Conservation (phyloP, 2,797 vertebrate genomes). For the Lacerta agilis region DNA sequence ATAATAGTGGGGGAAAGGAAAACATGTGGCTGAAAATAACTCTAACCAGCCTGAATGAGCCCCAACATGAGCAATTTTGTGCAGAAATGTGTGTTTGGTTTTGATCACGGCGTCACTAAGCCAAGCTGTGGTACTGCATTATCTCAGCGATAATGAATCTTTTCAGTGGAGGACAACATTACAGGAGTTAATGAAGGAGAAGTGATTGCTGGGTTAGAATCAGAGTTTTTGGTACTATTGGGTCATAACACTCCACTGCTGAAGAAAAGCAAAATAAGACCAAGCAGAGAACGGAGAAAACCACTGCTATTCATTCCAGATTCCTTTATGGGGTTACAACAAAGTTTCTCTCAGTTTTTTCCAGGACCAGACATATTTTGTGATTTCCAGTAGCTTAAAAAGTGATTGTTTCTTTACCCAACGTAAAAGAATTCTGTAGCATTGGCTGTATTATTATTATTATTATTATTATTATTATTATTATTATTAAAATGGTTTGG, state of each 20-base stretch:
- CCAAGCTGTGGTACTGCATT: neutral
- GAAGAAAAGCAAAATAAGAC: neutral
- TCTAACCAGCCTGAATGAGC: neutral
- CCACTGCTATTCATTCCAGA: neutral
- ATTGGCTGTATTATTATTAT: neutral
- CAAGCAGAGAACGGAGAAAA: neutral
- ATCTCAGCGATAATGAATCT: neutral
- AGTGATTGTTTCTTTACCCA: neutral
- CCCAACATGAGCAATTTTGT: too few species aligned
- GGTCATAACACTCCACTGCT: neutral
- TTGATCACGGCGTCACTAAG: too few species aligned
- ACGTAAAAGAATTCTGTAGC: neutral
- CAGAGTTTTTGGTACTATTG: neutral
- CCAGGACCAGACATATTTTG: neutral
- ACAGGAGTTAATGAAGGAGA: slow-evolving; percentile 63
- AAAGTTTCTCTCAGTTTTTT: slow-evolving; percentile 25
- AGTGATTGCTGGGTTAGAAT: slow-evolving; percentile 43
- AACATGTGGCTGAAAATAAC: neutral
- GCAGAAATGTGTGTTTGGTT: neutral
- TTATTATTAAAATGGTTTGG: neutral
- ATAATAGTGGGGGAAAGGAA: neutral
- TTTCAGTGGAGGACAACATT: neutral
- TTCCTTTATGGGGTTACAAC: neutral
- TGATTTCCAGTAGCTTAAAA: slow-evolving; percentile 2
- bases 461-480: neutral